These are phyloP conservation scores for Rhinogobius similis DNA, from an alignment of 2,113 vertebrate species.

Conservation along the genomic window DNA sequence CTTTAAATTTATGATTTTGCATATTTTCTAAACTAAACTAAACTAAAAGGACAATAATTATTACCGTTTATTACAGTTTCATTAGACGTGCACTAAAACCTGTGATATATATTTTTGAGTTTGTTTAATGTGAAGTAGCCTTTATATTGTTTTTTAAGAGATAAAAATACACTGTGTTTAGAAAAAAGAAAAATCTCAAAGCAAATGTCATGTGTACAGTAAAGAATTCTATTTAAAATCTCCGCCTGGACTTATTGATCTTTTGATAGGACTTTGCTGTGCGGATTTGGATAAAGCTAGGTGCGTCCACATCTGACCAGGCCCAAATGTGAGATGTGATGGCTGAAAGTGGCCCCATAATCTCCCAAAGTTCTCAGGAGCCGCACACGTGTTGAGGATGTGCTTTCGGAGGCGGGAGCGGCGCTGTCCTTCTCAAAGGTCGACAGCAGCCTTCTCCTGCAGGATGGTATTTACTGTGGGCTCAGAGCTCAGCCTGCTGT, in stretches of 20 bases:
- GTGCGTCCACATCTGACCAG: too few species aligned
- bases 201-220: conserved; percentile 78
- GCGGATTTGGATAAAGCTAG: conserved; percentile 48
- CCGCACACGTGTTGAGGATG: too few species aligned
- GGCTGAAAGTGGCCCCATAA: too few species aligned
- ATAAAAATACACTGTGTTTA: too few species aligned
- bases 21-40: too few species aligned
- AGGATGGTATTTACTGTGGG: conserved; percentile 15
- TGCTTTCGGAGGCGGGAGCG: too few species aligned
- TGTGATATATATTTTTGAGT: conserved; percentile 56
- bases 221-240: conserved; percentile 76
- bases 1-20: too few species aligned
- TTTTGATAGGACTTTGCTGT: conserved; percentile 32
- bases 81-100: conserved; percentile 70
- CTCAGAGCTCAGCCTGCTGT: conserved; percentile 15
- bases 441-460: too few species aligned
- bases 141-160: conserved; percentile 65
- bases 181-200: conserved; percentile 25
- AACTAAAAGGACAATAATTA: too few species aligned
- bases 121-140: conserved; percentile 68
- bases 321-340: conserved; percentile 14
- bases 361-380: too few species aligned
- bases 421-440: too few species aligned
- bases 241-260: conserved; percentile 63
- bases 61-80: too few species aligned